phyloP scores from a whole-genome alignment of 2,797 vertebrate genomes.

The Silurus aristotelis region DNA sequence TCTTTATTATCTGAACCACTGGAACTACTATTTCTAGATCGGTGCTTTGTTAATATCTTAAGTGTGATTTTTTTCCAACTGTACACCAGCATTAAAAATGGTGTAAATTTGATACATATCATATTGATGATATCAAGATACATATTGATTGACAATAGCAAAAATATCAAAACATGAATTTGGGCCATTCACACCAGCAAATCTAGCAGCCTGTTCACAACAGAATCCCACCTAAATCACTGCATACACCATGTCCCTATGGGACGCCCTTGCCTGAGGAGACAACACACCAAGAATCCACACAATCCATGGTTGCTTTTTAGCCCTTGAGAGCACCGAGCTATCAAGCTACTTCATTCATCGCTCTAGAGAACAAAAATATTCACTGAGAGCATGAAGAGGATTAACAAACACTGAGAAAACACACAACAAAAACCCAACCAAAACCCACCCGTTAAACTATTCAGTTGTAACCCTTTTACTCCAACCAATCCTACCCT shows the following conservation, averaged over 20 bases:
- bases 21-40: too few relatives aligned
- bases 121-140: too few relatives aligned
- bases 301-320: not conserved
- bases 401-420: not conserved
- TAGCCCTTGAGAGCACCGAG: slow-evolving; percentile 12
- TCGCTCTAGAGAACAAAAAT: not conserved
- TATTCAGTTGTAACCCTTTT: not conserved
- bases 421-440: not conserved
- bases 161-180: not conserved
- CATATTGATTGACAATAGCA: not conserved
- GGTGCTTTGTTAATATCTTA: too few relatives aligned
- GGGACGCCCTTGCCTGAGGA: slow-evolving; percentile 9
- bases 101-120: too few relatives aligned
- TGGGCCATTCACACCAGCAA: not conserved
- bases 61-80: too few relatives aligned
- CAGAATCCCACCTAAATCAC: not conserved
- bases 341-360: slow-evolving; percentile 33
- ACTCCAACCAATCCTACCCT: not conserved
- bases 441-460: not conserved
- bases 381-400: not conserved
- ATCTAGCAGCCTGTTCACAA: slow-evolving; percentile 1
- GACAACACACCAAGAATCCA: not conserved
- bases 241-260: not conserved
- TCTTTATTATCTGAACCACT: too few relatives aligned
- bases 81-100: too few relatives aligned